Conservation (phyloP, 2,888 invertebrate genomes). For the Melangyna quadrimaculata region DNA sequence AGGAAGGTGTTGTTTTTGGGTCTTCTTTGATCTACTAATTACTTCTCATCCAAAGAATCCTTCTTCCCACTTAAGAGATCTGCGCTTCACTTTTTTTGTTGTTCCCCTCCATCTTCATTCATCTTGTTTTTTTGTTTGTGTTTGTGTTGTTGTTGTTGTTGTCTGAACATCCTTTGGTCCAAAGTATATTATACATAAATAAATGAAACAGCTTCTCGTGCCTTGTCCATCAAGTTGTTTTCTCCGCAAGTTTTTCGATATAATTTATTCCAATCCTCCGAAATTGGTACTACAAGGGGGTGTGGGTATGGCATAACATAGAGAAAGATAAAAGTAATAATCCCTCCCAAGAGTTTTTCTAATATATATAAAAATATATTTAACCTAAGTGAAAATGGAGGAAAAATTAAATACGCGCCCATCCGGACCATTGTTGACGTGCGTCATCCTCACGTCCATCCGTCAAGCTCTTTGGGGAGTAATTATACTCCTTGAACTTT, state of each 20-base stretch:
- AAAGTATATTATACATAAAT: constrained; percentile 63
- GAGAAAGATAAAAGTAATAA: constrained; percentile 22
- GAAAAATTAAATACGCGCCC: constrained; percentile 38
- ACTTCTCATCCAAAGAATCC: constrained; percentile 64
- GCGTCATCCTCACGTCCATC: not conserved
- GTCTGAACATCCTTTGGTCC: constrained; percentile 55
- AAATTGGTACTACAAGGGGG: not conserved
- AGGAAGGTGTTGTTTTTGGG: not conserved
- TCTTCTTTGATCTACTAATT: constrained; percentile 60
- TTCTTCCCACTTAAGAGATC: constrained; percentile 54
- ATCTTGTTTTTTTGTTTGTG: constrained; percentile 44
- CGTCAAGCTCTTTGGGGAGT: constrained; percentile 32
- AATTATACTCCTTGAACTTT: constrained; percentile 47
- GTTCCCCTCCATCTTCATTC: constrained; percentile 61
- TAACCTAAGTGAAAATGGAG: constrained; percentile 9
- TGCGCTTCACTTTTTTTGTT: not conserved
- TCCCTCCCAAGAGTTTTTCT: not conserved
- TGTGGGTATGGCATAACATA: not conserved
- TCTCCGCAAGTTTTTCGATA: constrained; percentile 33
- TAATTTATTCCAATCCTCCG: constrained; percentile 61
- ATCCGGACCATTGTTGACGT: not conserved
- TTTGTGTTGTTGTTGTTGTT: not conserved
- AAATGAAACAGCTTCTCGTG: constrained; percentile 37
- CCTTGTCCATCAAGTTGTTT: constrained; percentile 51
- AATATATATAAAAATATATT: not conserved